Percentiles rank a stretch among this genome's conserved stretches.
These are phyloP conservation scores for Gymnocheta viridis DNA, from an alignment of 2,888 invertebrate species.

Conservation along the genomic window DNA sequence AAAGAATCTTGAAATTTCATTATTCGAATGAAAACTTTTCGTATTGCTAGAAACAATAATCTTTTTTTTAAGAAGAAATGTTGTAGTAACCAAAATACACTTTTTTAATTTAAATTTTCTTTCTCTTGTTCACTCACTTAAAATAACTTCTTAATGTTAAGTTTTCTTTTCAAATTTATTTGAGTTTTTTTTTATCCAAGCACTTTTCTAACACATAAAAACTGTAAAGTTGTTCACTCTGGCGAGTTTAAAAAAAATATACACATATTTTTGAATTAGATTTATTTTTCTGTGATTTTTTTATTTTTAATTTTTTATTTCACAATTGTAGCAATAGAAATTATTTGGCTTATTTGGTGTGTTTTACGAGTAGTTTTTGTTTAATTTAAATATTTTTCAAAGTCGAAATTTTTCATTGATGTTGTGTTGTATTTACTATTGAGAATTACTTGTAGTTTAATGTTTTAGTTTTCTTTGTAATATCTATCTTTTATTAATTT, in stretches of 20 bases:
- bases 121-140: background rate
- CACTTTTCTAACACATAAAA: conserved; percentile 2
- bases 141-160: background rate
- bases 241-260: background rate
- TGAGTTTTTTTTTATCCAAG: background rate
- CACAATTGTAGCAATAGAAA: conserved; percentile 44
- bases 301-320: conserved; percentile 25
- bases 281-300: background rate
- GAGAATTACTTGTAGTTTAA: conserved; percentile 38
- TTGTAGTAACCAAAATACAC: conserved; percentile 49
- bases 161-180: background rate
- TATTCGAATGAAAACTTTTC: background rate
- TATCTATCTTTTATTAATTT: conserved; percentile 19
- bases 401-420: conserved; percentile 35
- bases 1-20: conserved; percentile 21
- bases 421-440: conserved; percentile 53
- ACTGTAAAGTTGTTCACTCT: background rate
- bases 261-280: background rate
- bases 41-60: background rate
- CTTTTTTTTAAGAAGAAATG: conserved; percentile 31
- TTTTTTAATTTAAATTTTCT: background rate
- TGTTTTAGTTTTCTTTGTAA: conserved; percentile 48
- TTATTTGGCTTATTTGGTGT: conserved; percentile 55
- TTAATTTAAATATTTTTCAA: conserved; percentile 35
- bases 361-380: conserved; percentile 51